These are phyloP conservation scores for Apantesis nais DNA, from an alignment of 2,888 invertebrate genomes.

Conservation along the genomic window DNA sequence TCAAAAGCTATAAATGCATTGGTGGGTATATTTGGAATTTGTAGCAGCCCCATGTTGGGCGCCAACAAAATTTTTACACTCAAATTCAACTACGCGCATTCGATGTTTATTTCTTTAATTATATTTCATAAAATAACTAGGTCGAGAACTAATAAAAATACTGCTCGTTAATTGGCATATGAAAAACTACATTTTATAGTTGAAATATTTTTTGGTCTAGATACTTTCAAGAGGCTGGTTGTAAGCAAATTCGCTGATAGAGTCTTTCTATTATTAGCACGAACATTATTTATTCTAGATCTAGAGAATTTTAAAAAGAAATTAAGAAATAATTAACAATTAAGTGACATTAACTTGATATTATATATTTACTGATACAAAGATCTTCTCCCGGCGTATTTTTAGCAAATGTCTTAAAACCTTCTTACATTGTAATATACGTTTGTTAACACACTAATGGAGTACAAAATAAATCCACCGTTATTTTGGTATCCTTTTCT, in stretches of 20 bases:
- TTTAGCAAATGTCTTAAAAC: not conserved
- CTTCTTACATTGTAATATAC: constrained; percentile 2
- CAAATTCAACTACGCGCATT: constrained; percentile 11
- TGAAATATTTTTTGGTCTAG: constrained; percentile 29
- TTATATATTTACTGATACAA: not conserved
- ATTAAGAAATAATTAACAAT: not conserved
- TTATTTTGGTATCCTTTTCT: constrained; percentile 33
- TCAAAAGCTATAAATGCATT: constrained; percentile 62
- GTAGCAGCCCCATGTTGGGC: constrained; percentile 55
- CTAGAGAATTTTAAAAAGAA: not conserved
- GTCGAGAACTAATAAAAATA: constrained; percentile 46
- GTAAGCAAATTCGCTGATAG: constrained; percentile 13
- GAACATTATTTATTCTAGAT: constrained; percentile 11
- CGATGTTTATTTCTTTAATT: constrained; percentile 31
- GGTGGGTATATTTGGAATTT: constrained; percentile 64
- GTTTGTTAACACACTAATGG: constrained; percentile 41
- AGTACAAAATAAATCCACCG: constrained; percentile 47
- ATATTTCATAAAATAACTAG: constrained; percentile 40
- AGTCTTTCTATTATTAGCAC: constrained; percentile 12
- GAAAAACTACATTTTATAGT: constrained; percentile 33
- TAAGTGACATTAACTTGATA: not conserved
- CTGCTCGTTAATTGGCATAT: constrained; percentile 44
- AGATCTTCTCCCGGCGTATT: not conserved
- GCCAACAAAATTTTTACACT: constrained; percentile 62
- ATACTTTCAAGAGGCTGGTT: constrained; percentile 24